Evolutionary conservation across 2,113 vertebrate species (phyloP), one percentile per base, ranked within the genome.

Genomic region (Phyllostomus discolor): DNA sequence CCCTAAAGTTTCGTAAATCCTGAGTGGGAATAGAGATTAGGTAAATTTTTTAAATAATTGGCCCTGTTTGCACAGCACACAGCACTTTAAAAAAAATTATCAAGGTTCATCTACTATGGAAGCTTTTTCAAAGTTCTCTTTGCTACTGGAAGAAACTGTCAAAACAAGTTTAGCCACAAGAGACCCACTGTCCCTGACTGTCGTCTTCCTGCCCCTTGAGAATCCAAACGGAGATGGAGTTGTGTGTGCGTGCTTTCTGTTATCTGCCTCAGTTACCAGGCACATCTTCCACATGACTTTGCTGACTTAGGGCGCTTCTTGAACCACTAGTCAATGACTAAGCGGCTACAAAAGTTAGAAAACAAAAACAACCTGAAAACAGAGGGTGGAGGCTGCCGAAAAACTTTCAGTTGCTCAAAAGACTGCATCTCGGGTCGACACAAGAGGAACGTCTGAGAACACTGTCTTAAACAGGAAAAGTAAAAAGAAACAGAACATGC

Each of bases 341-440:
- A 95, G 62, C 76, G 84, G 24, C 69, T 43, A 57, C 8, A 87
- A 88, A 83, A 87, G 48, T 98, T 97, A 78, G 79, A 88, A 98
- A 97, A 85, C 67, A 95, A 97, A 97, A 96, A 64, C 31, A 85
- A 92, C 91, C 90, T 81, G 91, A 93, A 93, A 96, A 94, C 57
- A 95, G 26, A 97, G 97, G 94, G 95, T 96, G 95, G 97, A 97
- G 80, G 90, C 92, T 89, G 3, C 86, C 92, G 80, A 97, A 97
- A 97, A 91, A 72, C 57, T 92, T 2, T 54, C 89, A 95, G 52
- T 89, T 96, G 82, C 85, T 98, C 94, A 97, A 96, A 97, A 93
- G 76, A 94, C 96, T 59, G 2, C 31, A 87, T 97, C 80, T 98
- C 85, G 92, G 6, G 38, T 79, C 83, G 91, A 93, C 84, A 94